Base-by-base conservation (phyloP, 2,888 invertebrate species). In the Scelioninae gen. 1 region DNA sequence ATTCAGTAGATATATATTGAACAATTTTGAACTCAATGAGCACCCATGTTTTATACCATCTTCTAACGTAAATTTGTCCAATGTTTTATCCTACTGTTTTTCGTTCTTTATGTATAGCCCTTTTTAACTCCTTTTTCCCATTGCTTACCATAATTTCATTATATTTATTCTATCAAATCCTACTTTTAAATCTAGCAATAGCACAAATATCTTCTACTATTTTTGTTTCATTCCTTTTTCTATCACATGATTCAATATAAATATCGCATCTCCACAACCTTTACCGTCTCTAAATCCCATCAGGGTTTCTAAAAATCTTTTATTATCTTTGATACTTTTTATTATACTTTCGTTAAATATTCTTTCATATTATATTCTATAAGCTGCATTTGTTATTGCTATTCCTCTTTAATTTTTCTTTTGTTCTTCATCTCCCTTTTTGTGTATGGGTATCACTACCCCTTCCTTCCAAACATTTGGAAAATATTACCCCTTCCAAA, bases 381-480 rank as follows among this genome's bases (percentile, higher is more conserved):
- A 58, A 6, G 40, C 16, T 58, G 40, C 40, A n/a, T 9, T 15
- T n/a, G 53, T 23, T 7, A 51, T 4, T 29, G 51, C 29, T 11
- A 51, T 29, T 3, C 32, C n/a, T 13, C 53, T 53, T 13, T 53
- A 53, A 34, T 56, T 56, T 15, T 34, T 15, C 16, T 38, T 9
- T 9, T 15, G 34, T 3, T 56, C 38, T 15, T n/a, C 7, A 7
- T 38, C 38, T 1, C 38, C 56, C 10, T 56, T 56, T 15, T 56
- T 56, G 16, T 8, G 29, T 11, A 56, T 15, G 0, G 15, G 38
- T 4, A 56, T 5, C 10, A 16, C 15, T 8, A 56, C 15, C 9
- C 56, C 56, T 16, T 56, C 56, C 9, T 6, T 56, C 56, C 56
- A 56, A 7, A 32, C 55, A 5, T 55, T 32, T 23, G 55, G 55